A percentile compares a stretch with the other conserved stretches of the same genome.
These are phyloP conservation scores for Megalops cyprinoides DNA, from an alignment of 2,797 vertebrate genomes.

Conservation along the genomic window DNA sequence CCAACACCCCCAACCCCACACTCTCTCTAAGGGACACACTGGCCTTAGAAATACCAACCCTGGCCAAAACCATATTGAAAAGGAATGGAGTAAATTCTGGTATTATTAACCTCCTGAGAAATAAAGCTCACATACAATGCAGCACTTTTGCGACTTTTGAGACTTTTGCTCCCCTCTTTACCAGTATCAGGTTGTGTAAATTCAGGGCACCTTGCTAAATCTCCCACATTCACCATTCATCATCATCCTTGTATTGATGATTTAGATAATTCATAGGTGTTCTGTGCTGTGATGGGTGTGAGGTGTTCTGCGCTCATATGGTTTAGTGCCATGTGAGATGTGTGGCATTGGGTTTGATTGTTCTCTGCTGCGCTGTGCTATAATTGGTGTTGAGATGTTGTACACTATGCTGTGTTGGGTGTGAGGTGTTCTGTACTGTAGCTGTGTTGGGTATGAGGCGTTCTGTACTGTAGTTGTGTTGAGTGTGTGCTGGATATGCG, in stretches of 20 bases:
- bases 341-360: background rate
- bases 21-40: background rate
- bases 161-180: background rate
- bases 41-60: background rate
- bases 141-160: background rate
- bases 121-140: background rate
- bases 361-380: no score
- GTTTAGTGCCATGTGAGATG: background rate
- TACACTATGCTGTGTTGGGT: no score
- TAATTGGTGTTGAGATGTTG: no score
- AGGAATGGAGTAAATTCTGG: background rate
- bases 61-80: slow-evolving; percentile 8
- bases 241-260: background rate
- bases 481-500: background rate
- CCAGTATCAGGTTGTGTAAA: background rate
- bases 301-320: background rate
- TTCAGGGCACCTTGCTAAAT: background rate
- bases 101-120: slow-evolving; percentile 17
- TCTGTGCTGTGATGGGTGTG: background rate
- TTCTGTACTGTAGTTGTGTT: background rate
- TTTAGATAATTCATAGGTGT: background rate
- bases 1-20: background rate
- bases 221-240: background rate
- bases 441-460: background rate
- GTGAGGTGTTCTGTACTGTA: no score